A percentile compares a stretch with the other conserved stretches of the same genome.
phyloP scores from a whole-genome alignment of 2,888 invertebrate species.

The Stictocephala bisonia region DNA sequence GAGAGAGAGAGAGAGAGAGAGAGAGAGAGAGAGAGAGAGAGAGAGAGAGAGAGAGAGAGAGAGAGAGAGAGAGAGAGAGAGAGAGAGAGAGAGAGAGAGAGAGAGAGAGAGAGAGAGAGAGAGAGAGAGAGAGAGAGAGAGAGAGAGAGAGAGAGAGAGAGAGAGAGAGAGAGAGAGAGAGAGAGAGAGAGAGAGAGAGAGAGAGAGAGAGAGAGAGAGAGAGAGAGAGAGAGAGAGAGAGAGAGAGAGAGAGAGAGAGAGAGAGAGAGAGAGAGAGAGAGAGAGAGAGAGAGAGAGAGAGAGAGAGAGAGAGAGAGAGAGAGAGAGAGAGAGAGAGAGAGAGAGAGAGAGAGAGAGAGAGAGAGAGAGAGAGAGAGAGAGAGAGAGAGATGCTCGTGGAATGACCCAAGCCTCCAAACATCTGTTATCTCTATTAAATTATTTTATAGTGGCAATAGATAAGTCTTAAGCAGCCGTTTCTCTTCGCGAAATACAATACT shows the following conservation, averaged over 20 bases:
- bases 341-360: no score
- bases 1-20: background rate
- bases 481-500: no score
- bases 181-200: conserved; percentile 12
- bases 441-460: no score
- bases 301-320: no score
- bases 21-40: conserved; percentile 25
- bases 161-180: conserved; percentile 50
- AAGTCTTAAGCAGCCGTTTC: no score
- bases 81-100: conserved; percentile 48
- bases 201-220: background rate
- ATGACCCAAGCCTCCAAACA: no score
- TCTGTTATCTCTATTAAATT: no score
- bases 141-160: conserved; percentile 32
- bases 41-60: conserved; percentile 39
- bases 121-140: background rate
- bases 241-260: conserved; percentile 49
- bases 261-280: no score
- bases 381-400: no score
- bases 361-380: no score
- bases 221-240: conserved; percentile 49
- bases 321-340: no score
- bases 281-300: no score
- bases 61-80: background rate
- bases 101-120: conserved; percentile 41